Base-by-base conservation (phyloP, 2,797 vertebrate genomes). In the Cyclura pinguis region DNA sequence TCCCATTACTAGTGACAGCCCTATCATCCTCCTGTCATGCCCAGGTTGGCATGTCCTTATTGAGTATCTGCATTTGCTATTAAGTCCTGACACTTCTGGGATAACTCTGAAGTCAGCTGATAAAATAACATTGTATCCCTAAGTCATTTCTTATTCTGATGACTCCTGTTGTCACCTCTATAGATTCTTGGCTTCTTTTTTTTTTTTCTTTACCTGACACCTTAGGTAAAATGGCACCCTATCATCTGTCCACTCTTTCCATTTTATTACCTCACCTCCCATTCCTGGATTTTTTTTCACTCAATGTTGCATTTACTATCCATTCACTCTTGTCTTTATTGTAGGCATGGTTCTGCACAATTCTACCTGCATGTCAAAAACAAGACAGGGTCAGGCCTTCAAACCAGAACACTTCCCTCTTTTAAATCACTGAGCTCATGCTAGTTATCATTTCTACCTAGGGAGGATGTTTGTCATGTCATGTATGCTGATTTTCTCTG, bases 61-160 rank as follows among this genome's bases (percentile, higher is more conserved):
- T 6, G 86, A 80, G 87, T 90, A 94, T 20, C 91, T 47, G 86
- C 80, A 88, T 82, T 69, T 91, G 12, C 38, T 73, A 85, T 85
- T 91, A 92, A 20, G 64, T 92, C 57, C 18, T 90, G n/a, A 24
- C 84, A 4, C 52, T 87, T 27, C 77, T 88, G 90, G 4, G 3
- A 42, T 78, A 91, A 88, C 0, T 72, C 0, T 76, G 73, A 13
- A 4, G 87, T 93, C 52, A 20, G 85, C 52, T 35, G 81, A 27
- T 84, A 32, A 93, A 91, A 92, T 1, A 67, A 6, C 87, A n/a
- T 83, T 94, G 86, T 0, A 50, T 59, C 14, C 72, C 85, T 42
- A 84, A 91, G 72, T 69, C 80, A 24, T 90, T 82, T 83, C 88
- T 87, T 67, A 87, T 12, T 55, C 69, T 84, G 62, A 84, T 14